Evolutionary conservation across 1,140 invertebrate species (phyloP), one percentile per base, ranked within the genome.

Genomic region (Teleogryllus occipitalis): DNA sequence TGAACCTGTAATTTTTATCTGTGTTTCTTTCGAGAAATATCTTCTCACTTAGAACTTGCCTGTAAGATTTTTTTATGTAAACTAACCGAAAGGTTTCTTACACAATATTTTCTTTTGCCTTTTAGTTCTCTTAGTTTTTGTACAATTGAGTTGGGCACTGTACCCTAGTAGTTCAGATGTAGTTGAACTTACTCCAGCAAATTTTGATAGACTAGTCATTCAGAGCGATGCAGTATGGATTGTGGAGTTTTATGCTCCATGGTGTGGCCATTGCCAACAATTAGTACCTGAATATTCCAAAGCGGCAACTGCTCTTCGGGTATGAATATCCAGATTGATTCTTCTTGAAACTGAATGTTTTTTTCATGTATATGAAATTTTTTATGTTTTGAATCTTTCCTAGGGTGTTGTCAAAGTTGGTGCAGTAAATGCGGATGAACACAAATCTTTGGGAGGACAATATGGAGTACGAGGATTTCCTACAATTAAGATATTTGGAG

Each of bases 161-260:
- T 98, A 98, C 84, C 89, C 92, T 14, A 89, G 92, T 3, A 89
- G 88, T 46, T 95, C 95, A 80, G 94, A 94, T 85, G 97, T 99
- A 8, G 88, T 99, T 10, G 94, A 98, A 82, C 88, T 99, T 39
- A 98, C 93, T n/a, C 90, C 93, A 8, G 88, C 88, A 46, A 99
- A 98, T 89, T 99, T 99, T 86, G 92, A 99, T 81, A 91, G 88
- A 82, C 87, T 93, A 83, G 97, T 99, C 10, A 88, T 93, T 78
- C 90, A 96, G 82, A 92, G 94, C 82, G 94, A 97, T 87, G 90
- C 93, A 83, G 87, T 98, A 75, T 98, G 96, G 96, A 87, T 98
- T 76, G 93, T 98, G n/a, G 95, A 97, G 85, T 98, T 97, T 86
- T 98, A 90, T 87, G 96, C 96, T 0, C 96, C 96, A 1, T 98